Evolutionary conservation across 1,140 invertebrate species (phyloP), one percentile per base, ranked within the genome.

Genomic region (Drosophila funebris): DNA sequence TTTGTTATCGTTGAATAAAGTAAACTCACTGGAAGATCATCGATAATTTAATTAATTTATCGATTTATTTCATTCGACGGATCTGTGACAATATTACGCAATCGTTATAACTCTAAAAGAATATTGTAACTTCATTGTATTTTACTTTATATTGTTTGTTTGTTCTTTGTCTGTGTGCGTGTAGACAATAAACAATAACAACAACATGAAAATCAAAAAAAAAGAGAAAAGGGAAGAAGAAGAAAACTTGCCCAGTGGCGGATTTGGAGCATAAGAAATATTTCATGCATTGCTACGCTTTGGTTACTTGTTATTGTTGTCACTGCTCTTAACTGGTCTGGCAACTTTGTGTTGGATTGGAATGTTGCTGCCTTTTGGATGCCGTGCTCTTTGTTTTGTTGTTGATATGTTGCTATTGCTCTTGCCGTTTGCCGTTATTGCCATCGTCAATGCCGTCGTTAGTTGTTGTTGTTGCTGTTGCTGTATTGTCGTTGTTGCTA

Each of bases 241-340:
- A 3, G 31, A n/a, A 76, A 73, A 73, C 58, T 76, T 76, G 68
- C 52, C 64, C 73, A 73, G 57, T 84, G 66, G 75, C 71, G 66
- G 77, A 85, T 85, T 78, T 87, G 82, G 81, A 85, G 74, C 81
- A 85, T 81, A 81, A 62, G 74, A 85, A 85, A 85, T 87, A 85
- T 75, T 81, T 87, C 74, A 77, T 85, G 72, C 67, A 81, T 70
- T 77, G 54, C 43, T 54, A 64, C 33, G 63, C 60, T 61, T 69
- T 64, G 68, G 33, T 69, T 60, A 33, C 22, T 66, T 44, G 22
- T 56, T 73, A 27, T 71, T 78, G 57, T 57, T 75, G 61, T 69
- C 46, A 44, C 43, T 74, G 77, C 43, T 73, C 68, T 78, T 83
- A 83, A 83, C 79, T 83, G 79, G 82, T 78, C 84, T 83, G 78